A percentile compares a stretch with the other conserved stretches of the same genome.
phyloP scores from a whole-genome alignment of 2,888 invertebrate genomes.

The Tinea pellionella region DNA sequence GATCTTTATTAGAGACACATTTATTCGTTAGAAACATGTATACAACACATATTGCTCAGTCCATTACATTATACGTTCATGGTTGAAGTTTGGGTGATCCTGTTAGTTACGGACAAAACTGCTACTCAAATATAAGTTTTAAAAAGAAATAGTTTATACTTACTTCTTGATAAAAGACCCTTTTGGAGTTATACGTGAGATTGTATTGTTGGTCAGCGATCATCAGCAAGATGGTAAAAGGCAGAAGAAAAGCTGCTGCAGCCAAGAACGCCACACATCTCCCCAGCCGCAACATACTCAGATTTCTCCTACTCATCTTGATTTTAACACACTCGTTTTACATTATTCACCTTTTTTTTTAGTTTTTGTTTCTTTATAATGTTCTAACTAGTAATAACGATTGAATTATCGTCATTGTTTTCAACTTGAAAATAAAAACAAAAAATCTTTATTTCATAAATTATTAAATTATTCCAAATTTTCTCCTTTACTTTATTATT shows the following conservation, averaged over 20 bases:
- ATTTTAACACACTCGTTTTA: slow-evolving; percentile 18
- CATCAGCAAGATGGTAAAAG: slow-evolving; percentile 70
- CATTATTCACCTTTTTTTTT: slow-evolving; percentile 15
- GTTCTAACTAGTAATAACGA: neutral
- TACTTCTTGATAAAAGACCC: slow-evolving; percentile 67
- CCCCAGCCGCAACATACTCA: slow-evolving; percentile 61
- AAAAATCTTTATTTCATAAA: neutral
- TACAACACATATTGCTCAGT: too few species aligned
- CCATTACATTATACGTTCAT: too few species aligned
- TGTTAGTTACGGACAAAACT: too few species aligned
- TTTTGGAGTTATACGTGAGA: slow-evolving; percentile 60
- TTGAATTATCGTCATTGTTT: neutral
- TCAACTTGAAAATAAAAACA: neutral
- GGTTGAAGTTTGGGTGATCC: too few species aligned
- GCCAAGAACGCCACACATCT: slow-evolving; percentile 71
- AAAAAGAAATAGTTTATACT: slow-evolving; percentile 23
- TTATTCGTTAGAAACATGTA: too few species aligned
- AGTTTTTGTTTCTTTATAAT: neutral
- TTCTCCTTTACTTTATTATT: too few species aligned
- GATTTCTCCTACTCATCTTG: slow-evolving; percentile 45
- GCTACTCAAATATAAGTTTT: too few species aligned
- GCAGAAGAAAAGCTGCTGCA: slow-evolving; percentile 70
- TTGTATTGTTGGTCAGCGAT: slow-evolving; percentile 73
- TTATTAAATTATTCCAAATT: neutral
- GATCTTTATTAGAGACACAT: too few species aligned